phyloP scores from a whole-genome alignment of 2,113 vertebrate genomes.

The Colossoma macropomum region DNA sequence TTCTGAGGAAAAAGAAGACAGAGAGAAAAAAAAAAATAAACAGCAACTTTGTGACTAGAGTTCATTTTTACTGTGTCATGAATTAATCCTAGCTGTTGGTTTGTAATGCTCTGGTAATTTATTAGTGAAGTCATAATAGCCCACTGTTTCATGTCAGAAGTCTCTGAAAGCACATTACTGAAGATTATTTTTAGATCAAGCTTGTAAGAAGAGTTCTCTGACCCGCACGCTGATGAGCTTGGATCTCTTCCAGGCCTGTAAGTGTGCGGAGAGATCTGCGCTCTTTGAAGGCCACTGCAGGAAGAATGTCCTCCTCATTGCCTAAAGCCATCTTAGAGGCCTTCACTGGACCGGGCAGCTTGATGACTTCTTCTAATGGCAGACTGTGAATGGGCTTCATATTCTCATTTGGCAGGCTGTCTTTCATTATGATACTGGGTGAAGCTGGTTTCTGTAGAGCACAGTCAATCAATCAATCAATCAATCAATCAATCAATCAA shows the following conservation, averaged over 20 bases:
- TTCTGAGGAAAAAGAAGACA: slow-evolving; percentile 57
- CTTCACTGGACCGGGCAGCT: slow-evolving; percentile 60
- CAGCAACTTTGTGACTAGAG: background rate
- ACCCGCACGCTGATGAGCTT: slow-evolving; percentile 78
- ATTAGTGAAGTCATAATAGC: background rate
- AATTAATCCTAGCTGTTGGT: background rate
- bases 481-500: background rate
- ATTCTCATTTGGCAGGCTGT: slow-evolving; percentile 71
- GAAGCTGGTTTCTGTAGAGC: slow-evolving; percentile 60
- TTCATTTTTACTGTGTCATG: too few species aligned
- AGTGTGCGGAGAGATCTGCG: slow-evolving; percentile 74
- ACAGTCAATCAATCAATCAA: background rate
- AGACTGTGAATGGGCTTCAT: slow-evolving; percentile 62
- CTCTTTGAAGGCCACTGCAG: slow-evolving; percentile 79
- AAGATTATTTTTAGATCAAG: background rate
- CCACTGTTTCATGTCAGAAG: background rate
- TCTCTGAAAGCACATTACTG: background rate
- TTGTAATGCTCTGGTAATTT: background rate
- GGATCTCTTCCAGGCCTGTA: slow-evolving; percentile 75
- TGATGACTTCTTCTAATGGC: slow-evolving; percentile 58
- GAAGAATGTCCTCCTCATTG: slow-evolving; percentile 69
- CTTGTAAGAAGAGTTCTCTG: slow-evolving; percentile 37
- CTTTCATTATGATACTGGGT: slow-evolving; percentile 49
- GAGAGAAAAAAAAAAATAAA: background rate
- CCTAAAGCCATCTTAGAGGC: slow-evolving; percentile 57